Base-by-base conservation (phyloP, 2,888 invertebrate species). In the Cerastoderma edule region DNA sequence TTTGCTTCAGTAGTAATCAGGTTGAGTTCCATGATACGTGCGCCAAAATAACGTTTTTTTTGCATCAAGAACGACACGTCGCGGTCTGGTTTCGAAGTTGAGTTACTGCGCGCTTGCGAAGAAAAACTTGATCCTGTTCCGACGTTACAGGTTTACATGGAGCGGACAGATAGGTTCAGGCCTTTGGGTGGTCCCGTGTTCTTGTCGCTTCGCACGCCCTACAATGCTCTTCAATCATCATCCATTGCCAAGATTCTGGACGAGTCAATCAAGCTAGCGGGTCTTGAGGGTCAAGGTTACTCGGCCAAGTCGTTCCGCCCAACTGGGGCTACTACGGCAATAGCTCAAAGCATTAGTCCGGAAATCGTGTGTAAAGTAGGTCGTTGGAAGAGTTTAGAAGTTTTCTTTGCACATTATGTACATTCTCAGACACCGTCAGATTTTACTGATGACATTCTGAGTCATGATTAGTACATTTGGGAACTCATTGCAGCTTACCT, bases 371-470 rank as follows among this genome's bases (percentile, higher is more conserved):
- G 60, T 19, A 60, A 60, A 60, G 19, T 60, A 13, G 60, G 60
- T 22, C 30, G 60, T 5, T 60, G 60, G 60, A 60, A 60, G 33
- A 30, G 24, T 30, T 16, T 8, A 24, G 60, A 60, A 19, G 60
- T 22, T 19, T 56, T 48, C 28, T 48, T 48, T 65, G 27, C 65
- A 65, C 65, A 65, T 46, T 65, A 65, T 28, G 65, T 65, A 28
- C 65, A 65, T 46, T 24, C 53, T 44, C 22, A 32, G 28, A 50
- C 67, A 16, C 53, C 67, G 53, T 24, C 33, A 22, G 53, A 67
- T 32, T 67, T 53, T 33, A 67, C 50, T n/a, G 24, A 35, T 32
- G 32, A 24, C 16, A 2, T 67, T 22, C 27, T 65, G 27, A 65
- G 28, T 27, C 46, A 65, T 33, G 39, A 64, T 10, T 33, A 39